Percentiles rank a stretch among this genome's conserved stretches.
These are phyloP conservation scores for Burhinus bistriatus DNA, from an alignment of 2,113 vertebrate genomes.

Conservation along the genomic window DNA sequence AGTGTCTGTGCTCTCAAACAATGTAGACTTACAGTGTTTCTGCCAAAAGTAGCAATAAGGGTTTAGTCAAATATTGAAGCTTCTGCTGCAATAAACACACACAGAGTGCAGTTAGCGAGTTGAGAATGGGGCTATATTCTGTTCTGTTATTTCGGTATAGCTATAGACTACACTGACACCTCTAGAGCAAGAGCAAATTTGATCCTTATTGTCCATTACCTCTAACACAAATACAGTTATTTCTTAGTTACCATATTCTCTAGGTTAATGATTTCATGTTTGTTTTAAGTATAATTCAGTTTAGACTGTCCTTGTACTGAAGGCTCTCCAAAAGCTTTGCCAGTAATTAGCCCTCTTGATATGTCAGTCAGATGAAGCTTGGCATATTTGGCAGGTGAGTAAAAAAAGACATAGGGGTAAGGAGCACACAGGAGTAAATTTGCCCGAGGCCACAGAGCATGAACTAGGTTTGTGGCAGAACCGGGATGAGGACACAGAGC, in stretches of 20 bases:
- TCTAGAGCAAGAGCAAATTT: not conserved
- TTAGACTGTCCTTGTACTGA: not conserved
- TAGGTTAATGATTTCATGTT: not conserved
- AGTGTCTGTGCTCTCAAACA: slow-evolving; percentile 44
- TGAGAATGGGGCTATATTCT: not conserved
- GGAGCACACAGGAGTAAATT: not conserved
- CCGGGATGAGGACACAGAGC: not conserved
- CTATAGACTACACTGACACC: not conserved
- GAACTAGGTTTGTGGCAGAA: not conserved
- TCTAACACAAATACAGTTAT: not conserved
- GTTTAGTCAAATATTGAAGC: not conserved
- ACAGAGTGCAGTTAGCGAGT: not conserved
- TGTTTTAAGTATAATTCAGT: not conserved
- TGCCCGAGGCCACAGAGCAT: not conserved
- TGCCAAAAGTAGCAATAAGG: slow-evolving; percentile 46
- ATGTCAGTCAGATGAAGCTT: not conserved
- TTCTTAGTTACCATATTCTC: not conserved
- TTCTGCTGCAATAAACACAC: slow-evolving; percentile 12
- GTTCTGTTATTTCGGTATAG: not conserved
- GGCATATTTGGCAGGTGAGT: not conserved
- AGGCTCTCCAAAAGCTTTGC: not conserved
- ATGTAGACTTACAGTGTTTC: not conserved
- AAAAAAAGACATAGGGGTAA: not conserved
- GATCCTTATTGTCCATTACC: not conserved
- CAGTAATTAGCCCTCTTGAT: not conserved